Evolutionary conservation across 2,113 vertebrate species (phyloP), one percentile per base, ranked within the genome.

Genomic region (Myotis yumanensis): DNA sequence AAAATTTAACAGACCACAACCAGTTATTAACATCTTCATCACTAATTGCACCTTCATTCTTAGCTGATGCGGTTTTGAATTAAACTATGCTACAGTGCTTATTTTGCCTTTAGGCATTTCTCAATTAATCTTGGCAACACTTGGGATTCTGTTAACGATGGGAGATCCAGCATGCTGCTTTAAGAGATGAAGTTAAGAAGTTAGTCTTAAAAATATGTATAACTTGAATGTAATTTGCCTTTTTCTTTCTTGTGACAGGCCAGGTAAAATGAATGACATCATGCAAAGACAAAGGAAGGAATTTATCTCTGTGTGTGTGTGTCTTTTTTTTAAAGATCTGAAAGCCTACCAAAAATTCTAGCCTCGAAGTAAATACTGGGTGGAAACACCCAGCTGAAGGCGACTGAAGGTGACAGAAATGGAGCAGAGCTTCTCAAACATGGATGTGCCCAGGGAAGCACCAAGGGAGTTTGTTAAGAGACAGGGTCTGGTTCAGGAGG

Each of bases 1-100:
- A 96, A 96, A 96, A 57, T 22, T 69, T 95, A 96, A 97, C 83
- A 89, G 69, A 79, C 59, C 90, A 35, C 48, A 79, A 94, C 83
- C 97, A 97, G 97, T 97, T 93, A 97, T 97, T 97, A 98, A 97
- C 93, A 95, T 87, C 89, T 97, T 97, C 95, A 97, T 95, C 86
- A 86, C 83, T 87, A 93, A 96, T 96, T 84, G 79, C 28, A 64
- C 82, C 92, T 93, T 89, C 94, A 95, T 93, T 97, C 95, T 95
- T 95, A 92, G 94, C 72, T 93, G 84, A 90, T 93, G 93, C 0
- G 48, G 52, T 88, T 97, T 85, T 87, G 92, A 97, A 91, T 91
- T 94, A 96, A 97, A 96, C 40, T 62, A 64, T 9, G 54, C 40
- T 30, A 15, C 76, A 85, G 59, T 86, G 75, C 93, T 96, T 96